Conservation (phyloP, 2,113 vertebrate genomes). For the Plecotus auritus region DNA sequence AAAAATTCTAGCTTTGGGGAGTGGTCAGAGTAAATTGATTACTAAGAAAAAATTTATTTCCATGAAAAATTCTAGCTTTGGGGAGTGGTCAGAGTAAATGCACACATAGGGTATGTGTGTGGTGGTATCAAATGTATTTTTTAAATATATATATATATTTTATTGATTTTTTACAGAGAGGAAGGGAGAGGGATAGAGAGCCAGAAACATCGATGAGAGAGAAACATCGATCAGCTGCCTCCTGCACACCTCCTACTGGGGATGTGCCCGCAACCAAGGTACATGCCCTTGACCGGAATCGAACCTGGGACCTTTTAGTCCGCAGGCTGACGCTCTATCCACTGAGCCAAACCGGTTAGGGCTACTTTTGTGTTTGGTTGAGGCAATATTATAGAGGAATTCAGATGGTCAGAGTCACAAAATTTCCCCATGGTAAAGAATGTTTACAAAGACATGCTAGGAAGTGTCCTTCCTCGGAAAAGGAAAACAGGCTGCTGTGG, state of each 20-base stretch:
- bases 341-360: too few species aligned
- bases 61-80: background rate
- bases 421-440: background rate
- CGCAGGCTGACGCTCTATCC: too few species aligned
- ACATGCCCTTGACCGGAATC: too few species aligned
- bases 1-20: background rate
- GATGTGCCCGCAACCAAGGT: too few species aligned
- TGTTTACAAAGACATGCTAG: background rate
- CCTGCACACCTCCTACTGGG: too few species aligned
- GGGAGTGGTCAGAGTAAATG: background rate
- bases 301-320: too few species aligned
- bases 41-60: constrained; percentile 19
- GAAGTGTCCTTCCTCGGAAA: constrained; percentile 33
- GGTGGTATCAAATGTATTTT: background rate
- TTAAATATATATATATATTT: too few species aligned
- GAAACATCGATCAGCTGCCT: too few species aligned
- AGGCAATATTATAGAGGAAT: background rate
- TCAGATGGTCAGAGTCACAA: background rate
- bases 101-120: background rate
- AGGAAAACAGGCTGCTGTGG: background rate
- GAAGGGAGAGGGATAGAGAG: too few species aligned
- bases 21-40: background rate
- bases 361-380: background rate
- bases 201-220: too few species aligned
- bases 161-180: too few species aligned